Conservation (phyloP, 2,888 invertebrate genomes). For the Plebejus argus region DNA sequence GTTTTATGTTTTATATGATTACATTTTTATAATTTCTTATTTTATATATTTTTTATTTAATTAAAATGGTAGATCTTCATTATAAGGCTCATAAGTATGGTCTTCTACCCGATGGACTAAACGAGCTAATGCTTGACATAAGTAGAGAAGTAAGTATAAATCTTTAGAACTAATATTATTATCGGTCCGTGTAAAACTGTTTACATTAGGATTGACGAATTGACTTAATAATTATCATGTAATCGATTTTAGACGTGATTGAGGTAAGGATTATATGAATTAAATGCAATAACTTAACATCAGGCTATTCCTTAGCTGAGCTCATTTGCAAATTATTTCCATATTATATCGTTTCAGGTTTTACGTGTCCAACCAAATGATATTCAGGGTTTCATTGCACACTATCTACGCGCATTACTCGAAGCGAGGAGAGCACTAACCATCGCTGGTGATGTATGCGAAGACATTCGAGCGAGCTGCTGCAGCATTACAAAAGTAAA, state of each 20-base stretch:
- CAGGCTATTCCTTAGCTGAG: background rate
- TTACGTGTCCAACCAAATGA: constrained; percentile 84
- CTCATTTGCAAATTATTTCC: background rate
- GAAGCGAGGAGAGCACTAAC: constrained; percentile 82
- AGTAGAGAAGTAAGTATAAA: constrained; percentile 82
- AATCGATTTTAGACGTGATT: too few relatives aligned
- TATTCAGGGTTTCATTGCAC: constrained; percentile 84
- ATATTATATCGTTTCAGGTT: constrained; percentile 67
- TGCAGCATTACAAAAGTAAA: background rate
- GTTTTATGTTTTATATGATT: background rate
- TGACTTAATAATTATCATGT: too few relatives aligned
- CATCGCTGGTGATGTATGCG: constrained; percentile 55
- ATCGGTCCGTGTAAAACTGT: background rate
- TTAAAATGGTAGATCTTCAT: background rate
- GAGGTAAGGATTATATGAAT: too few relatives aligned
- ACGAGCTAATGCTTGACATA: constrained; percentile 86
- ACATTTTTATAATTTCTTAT: background rate
- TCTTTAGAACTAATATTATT: background rate
- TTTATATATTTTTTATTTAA: background rate
- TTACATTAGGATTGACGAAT: background rate
- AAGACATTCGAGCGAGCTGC: background rate
- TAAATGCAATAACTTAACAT: too few relatives aligned
- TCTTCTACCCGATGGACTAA: constrained; percentile 82
- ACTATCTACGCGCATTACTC: constrained; percentile 84
- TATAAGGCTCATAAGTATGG: constrained; percentile 49